Conservation (phyloP, 2,888 invertebrate genomes). For the Heliothis peltigera region DNA sequence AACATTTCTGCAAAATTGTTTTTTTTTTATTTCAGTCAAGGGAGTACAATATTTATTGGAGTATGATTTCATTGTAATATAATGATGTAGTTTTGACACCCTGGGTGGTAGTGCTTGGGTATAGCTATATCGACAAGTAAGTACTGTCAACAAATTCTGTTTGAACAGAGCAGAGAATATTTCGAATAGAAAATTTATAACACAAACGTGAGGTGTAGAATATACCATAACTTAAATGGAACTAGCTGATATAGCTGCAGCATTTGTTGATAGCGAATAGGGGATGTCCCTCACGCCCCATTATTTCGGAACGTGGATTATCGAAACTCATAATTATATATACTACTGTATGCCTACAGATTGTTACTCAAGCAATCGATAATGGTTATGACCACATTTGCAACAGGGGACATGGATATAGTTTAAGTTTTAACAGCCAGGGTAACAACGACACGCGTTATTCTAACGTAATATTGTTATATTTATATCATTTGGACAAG, state of each 20-base stretch:
- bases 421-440: conserved; percentile 29
- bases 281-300: not conserved
- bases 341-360: not conserved
- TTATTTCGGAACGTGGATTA: not conserved
- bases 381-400: not conserved
- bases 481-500: conserved; percentile 36
- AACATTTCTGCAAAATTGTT: conserved; percentile 15
- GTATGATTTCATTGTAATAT: conserved; percentile 35
- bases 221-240: no score
- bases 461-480: conserved; percentile 33
- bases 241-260: not conserved
- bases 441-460: conserved; percentile 45
- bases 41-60: conserved; percentile 44
- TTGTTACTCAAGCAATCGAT: not conserved
- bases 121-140: conserved; percentile 5
- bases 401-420: conserved; percentile 5
- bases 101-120: conserved; percentile 38
- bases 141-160: conserved; percentile 7
- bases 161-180: no score
- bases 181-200: no score
- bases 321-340: not conserved
- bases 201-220: not conserved
- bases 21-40: conserved; percentile 20
- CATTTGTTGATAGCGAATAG: not conserved
- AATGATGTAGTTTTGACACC: conserved; percentile 32